phyloP scores from a whole-genome alignment of 2,888 invertebrate species.

The Apotomis betuletana region DNA sequence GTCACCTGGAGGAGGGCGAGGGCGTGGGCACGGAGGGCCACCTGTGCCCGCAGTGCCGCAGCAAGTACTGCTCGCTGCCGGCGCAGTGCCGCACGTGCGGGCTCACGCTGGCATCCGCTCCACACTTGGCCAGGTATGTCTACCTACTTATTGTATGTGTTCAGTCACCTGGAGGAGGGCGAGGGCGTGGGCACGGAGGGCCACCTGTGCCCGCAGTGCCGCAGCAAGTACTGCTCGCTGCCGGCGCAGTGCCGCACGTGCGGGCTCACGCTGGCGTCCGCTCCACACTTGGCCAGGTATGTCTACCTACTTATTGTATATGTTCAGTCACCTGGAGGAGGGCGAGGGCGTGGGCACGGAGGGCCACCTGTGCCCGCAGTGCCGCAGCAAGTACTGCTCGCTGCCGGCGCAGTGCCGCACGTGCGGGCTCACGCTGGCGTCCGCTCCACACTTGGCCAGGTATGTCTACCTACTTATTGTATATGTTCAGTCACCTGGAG shows the following conservation, averaged over 20 bases:
- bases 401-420: slow-evolving; percentile 98
- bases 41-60: slow-evolving; percentile 97
- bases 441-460: slow-evolving; percentile 97
- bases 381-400: slow-evolving; percentile 98
- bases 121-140: slow-evolving; percentile 94
- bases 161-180: too few relatives aligned
- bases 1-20: slow-evolving; percentile 71
- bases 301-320: slow-evolving; percentile 11
- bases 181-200: too few relatives aligned
- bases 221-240: too few relatives aligned
- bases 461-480: slow-evolving; percentile 44
- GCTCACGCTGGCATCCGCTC: slow-evolving; percentile 86
- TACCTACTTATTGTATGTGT: too few relatives aligned
- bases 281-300: too few relatives aligned
- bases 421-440: slow-evolving; percentile 97
- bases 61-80: slow-evolving; percentile 81
- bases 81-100: too few relatives aligned
- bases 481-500: too few relatives aligned
- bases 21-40: slow-evolving; percentile 91
- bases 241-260: too few relatives aligned
- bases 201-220: too few relatives aligned
- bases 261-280: too few relatives aligned
- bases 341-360: slow-evolving; percentile 88
- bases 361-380: slow-evolving; percentile 96
- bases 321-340: slow-evolving; percentile 90